These are phyloP conservation scores for Pollicipes pollicipes DNA, from an alignment of 1,140 invertebrate species.

Conservation along the genomic window DNA sequence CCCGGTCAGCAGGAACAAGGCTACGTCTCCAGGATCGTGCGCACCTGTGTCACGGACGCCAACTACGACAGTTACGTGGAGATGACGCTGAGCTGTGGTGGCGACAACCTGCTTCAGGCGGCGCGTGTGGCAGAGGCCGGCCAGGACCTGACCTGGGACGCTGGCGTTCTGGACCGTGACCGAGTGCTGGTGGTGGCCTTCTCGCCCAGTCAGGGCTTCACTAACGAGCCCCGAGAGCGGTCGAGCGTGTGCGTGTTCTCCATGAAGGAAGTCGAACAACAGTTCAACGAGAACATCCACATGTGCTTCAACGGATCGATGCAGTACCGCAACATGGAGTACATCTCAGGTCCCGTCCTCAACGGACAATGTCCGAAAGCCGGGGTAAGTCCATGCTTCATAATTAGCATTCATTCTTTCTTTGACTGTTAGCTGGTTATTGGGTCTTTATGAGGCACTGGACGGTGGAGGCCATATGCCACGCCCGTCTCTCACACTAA, in stretches of 20 bases:
- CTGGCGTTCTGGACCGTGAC: conserved; percentile 57
- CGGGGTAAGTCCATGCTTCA: background rate
- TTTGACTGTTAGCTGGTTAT: too few species aligned
- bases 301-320: conserved; percentile 90
- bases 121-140: conserved; percentile 66
- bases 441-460: too few species aligned
- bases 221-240: conserved; percentile 34
- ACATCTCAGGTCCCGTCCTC: conserved; percentile 75
- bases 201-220: conserved; percentile 58
- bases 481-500: too few species aligned
- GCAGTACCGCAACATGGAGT: conserved; percentile 76
- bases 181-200: conserved; percentile 65
- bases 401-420: background rate
- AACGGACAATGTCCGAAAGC: conserved; percentile 62
- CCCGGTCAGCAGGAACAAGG: conserved; percentile 60
- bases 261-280: conserved; percentile 68
- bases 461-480: too few species aligned
- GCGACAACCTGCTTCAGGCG: conserved; percentile 78
- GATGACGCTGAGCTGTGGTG: conserved; percentile 23
- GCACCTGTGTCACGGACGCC: conserved; percentile 85
- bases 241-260: conserved; percentile 58
- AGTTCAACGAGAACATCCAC: conserved; percentile 89
- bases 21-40: conserved; percentile 69
- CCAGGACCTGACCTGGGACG: conserved; percentile 51
- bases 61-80: conserved; percentile 88